Evolutionary conservation across 2,113 vertebrate species (phyloP).

Genomic region (Lamprotornis superbus): DNA sequence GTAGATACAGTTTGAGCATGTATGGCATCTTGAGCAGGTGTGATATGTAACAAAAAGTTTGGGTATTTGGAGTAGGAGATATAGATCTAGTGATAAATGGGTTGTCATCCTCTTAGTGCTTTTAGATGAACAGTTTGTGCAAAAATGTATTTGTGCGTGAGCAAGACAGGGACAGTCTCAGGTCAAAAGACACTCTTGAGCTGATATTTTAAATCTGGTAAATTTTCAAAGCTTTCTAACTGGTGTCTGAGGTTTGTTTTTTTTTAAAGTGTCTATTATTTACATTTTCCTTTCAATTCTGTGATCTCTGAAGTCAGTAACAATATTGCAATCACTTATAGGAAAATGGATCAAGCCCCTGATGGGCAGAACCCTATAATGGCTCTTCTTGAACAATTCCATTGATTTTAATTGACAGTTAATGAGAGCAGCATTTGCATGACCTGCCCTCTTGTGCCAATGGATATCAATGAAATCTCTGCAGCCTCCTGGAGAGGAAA

Average conservation of each 20-base stretch:
- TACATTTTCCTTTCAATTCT: background rate
- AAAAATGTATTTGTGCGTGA: background rate
- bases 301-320: background rate
- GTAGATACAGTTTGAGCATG: rapidly evolving
- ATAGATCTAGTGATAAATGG: background rate
- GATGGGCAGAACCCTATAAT: background rate
- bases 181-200: background rate
- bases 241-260: background rate
- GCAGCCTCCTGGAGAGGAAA: background rate
- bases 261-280: background rate
- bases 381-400: background rate
- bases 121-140: background rate
- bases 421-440: background rate
- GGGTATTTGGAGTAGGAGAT: background rate
- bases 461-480: background rate
- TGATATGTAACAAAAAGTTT: background rate
- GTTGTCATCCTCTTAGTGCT: background rate
- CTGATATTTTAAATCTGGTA: background rate
- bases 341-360: conserved; percentile 15
- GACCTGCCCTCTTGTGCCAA: background rate
- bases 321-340: background rate
- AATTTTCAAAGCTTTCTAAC: background rate
- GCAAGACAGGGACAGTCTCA: background rate
- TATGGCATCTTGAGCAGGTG: background rate
- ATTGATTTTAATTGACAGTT: conserved; percentile 32